Conservation (phyloP, 2,797 vertebrate genomes). For the Triplophysa bombifrons region DNA sequence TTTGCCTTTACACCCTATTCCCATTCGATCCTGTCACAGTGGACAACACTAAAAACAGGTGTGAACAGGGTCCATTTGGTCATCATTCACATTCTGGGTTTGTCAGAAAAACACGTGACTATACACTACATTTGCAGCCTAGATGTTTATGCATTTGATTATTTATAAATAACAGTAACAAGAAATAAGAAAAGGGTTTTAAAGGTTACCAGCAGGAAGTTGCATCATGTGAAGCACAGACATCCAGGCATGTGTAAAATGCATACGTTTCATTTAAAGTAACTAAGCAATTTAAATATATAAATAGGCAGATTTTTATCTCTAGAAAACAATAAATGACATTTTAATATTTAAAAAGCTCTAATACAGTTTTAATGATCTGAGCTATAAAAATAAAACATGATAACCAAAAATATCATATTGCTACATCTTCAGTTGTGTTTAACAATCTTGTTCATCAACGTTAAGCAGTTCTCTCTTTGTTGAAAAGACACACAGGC, state of each 20-base stretch:
- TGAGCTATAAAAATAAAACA: too few relatives aligned
- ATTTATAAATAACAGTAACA: not conserved
- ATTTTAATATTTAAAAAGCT: too few relatives aligned
- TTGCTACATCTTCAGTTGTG: not conserved
- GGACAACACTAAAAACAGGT: not conserved
- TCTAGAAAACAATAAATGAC: too few relatives aligned
- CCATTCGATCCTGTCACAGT: not conserved
- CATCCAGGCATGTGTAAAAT: too few relatives aligned
- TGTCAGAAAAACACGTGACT: not conserved
- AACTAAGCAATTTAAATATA: too few relatives aligned
- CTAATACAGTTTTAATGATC: too few relatives aligned
- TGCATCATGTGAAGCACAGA: too few relatives aligned
- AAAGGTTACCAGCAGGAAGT: too few relatives aligned
- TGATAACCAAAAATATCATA: too few relatives aligned
- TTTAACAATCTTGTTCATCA: not conserved
- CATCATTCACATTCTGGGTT: not conserved
- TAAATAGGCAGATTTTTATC: too few relatives aligned
- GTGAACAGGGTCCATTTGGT: not conserved
- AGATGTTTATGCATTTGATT: not conserved
- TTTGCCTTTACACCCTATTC: conserved; percentile 11
- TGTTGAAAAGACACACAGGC: conserved; percentile 26
- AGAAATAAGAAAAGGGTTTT: too few relatives aligned
- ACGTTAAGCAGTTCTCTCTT: not conserved
- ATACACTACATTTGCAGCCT: conserved; percentile 16
- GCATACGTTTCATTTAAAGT: too few relatives aligned